Evolutionary conservation across 2,113 vertebrate species (phyloP), one percentile per base, ranked within the genome.

Genomic region (Aspiorhynchus laticeps): DNA sequence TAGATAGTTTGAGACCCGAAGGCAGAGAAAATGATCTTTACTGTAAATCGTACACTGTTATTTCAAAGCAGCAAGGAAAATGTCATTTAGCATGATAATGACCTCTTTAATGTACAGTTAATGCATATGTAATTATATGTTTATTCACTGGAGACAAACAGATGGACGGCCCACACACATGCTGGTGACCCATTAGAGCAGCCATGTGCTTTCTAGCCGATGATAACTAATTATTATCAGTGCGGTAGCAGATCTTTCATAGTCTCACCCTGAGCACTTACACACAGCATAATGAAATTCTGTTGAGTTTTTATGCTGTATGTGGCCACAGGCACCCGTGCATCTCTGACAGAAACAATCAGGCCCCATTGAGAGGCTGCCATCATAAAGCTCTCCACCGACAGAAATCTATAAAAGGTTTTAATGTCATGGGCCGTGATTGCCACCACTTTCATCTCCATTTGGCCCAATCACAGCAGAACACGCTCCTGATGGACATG

Each of bases 371-470:
- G 91, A 93, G 93, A 93, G 87, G 87, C 91, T 88, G 88, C 86
- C 90, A 73, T 88, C 85, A 92, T 90, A 91, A 94, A 93, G 93
- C 90, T 87, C 90, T 88, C 88, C 91, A 91, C 61, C 11, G 89
- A 91, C 85, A 89, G 87, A 90, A 93, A 95, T 93, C 93, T 92
- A 93, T 93, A 92, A 94, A 94, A 93, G 91, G 91, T 91, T 94
- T 93, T 94, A 94, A 91, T 93, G 91, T 92, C 92, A 91, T 74
- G 89, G 86, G 90, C 83, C 59, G 85, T 93, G 93, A 95, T 95
- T 94, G 91, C 88, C 61, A 51, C 24, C 86, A 91, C 90, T 93
- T 93, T 94, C 94, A 93, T 93, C 88, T 93, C 89, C 90, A 92
- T 93, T 94, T 91, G 92, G 90, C 86, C 91, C 91, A 91, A 93